Evolutionary conservation across 2,888 invertebrate species (phyloP).

Genomic region (Cataglyphis livida): DNA sequence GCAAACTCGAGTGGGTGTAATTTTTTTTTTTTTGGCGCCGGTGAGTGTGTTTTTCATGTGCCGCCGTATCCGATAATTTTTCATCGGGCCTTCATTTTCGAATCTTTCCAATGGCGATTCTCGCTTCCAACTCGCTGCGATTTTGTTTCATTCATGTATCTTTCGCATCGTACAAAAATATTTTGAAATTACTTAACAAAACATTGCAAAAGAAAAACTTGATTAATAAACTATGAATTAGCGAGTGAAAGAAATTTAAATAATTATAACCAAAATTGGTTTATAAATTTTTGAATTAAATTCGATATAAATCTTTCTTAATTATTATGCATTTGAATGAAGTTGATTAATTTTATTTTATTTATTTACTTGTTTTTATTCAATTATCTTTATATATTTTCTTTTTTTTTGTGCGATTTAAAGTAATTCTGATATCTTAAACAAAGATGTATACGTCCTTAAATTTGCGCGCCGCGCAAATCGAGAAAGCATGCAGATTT

Average conservation of each 20-base stretch:
- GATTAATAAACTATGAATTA: not conserved
- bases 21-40: conserved; percentile 25
- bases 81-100: conserved; percentile 54
- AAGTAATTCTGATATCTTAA: conserved; percentile 35
- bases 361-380: conserved; percentile 3
- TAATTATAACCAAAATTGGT: not conserved
- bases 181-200: not conserved
- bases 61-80: conserved; percentile 38
- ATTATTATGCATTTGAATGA: conserved; percentile 76
- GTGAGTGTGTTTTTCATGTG: conserved; percentile 23
- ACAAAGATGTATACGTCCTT: not conserved
- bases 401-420: not conserved
- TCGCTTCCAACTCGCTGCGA: conserved; percentile 2
- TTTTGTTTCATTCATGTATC: not conserved
- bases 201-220: not conserved
- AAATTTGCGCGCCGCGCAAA: conserved; percentile 2
- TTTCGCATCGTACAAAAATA: not conserved
- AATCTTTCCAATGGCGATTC: not conserved
- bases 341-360: conserved; percentile 49
- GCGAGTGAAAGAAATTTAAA: not conserved
- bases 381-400: conserved; percentile 12
- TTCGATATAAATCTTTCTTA: conserved; percentile 23
- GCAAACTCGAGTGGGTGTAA: conserved; percentile 22
- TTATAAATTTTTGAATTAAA: not conserved
- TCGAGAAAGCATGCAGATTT: conserved; percentile 55